These are phyloP conservation scores for Colinus virginianus DNA, from an alignment of 2,113 vertebrate species.

Conservation along the genomic window DNA sequence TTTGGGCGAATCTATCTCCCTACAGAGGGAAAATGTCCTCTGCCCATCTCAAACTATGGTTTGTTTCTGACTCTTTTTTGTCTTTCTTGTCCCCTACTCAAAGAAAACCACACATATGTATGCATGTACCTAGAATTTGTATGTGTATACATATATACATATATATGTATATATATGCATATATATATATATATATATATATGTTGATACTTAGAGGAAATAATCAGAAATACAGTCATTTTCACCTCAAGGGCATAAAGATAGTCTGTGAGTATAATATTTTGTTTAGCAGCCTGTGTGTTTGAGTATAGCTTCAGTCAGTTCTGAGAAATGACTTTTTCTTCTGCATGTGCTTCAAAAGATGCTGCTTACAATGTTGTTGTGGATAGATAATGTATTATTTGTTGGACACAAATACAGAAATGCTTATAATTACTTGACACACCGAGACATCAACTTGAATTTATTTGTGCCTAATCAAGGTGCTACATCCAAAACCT, in stretches of 20 bases:
- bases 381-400: not conserved
- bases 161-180: too few species aligned
- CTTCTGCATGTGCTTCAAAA: not conserved
- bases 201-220: not conserved
- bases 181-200: not conserved
- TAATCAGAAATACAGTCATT: not conserved
- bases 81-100: not conserved
- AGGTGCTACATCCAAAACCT: not conserved
- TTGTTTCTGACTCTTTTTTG: not conserved
- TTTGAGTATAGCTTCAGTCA: not conserved
- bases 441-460: not conserved
- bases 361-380: not conserved
- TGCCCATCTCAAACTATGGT: not conserved
- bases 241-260: not conserved
- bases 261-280: conserved; percentile 1
- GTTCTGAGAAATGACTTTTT: not conserved
- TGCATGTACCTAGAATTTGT: too few species aligned
- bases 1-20: not conserved
- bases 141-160: not conserved
- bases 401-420: not conserved
- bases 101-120: not conserved
- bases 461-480: not conserved
- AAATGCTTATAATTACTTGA: not conserved
- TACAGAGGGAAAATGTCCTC: accelerated
- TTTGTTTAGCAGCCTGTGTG: not conserved